phyloP scores from a whole-genome alignment of 2,113 vertebrate species.

The Atrichornis clamosus region DNA sequence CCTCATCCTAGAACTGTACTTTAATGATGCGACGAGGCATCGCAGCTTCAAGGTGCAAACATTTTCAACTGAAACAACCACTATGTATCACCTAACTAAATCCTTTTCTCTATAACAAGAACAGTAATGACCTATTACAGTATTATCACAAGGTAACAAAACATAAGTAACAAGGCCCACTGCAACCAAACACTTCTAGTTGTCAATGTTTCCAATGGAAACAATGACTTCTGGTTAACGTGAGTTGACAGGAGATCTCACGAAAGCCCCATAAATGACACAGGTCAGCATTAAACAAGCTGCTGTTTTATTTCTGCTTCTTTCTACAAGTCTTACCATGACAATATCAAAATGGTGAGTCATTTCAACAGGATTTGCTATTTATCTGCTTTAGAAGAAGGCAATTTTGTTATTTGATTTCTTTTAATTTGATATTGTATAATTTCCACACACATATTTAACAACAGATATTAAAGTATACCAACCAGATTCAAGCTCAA shows the following conservation, averaged over 20 bases:
- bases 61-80: slow-evolving; percentile 27
- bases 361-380: neutral
- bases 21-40: slow-evolving; percentile 27
- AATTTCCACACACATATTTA: neutral
- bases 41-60: slow-evolving; percentile 31
- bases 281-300: slow-evolving; percentile 13
- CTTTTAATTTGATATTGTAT: neutral
- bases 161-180: slow-evolving; percentile 63
- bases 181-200: slow-evolving; percentile 54
- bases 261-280: slow-evolving; percentile 20
- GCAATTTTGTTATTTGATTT: neutral
- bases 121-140: slow-evolving; percentile 63
- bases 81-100: slow-evolving; percentile 57
- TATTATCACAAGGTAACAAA: slow-evolving; percentile 67
- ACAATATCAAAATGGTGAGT: neutral
- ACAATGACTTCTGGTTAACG: slow-evolving; percentile 63
- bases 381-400: neutral
- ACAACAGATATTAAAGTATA: neutral
- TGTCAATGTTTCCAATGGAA: slow-evolving; percentile 48
- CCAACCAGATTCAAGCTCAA: neutral
- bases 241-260: slow-evolving; percentile 48
- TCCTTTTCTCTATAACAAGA: slow-evolving; percentile 56
- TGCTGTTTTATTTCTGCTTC: neutral
- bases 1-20: neutral
- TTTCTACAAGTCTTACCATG: neutral